Base-by-base conservation (phyloP, 2,797 vertebrate species). In the Phoeniculus purpureus region DNA sequence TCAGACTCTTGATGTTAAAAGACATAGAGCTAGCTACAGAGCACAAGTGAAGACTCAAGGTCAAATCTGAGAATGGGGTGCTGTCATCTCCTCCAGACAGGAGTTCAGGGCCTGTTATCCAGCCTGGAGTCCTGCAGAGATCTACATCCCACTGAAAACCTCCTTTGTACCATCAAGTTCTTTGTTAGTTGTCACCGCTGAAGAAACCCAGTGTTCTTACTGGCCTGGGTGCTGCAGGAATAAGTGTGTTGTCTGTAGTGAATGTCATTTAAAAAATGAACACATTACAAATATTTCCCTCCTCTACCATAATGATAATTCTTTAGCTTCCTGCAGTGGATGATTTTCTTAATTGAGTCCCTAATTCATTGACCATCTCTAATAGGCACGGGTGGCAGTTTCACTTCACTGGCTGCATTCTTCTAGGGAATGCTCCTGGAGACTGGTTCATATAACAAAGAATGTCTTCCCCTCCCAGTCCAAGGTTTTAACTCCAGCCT, bases 271-370 rank as follows among this genome's bases (percentile, higher is more conserved):
- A 21, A 85, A 83, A 88, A 93, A 88, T 61, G 79, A 90, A 82
- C 75, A 48, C 40, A 88, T 91, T 92, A 52, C 79, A 93, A 95
- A 87, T 74, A 37, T 93, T 96, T 96, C 90, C 92, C 94, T 95
- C 87, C 92, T 92, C 91, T 93, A 64, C 71, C 77, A 47, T 94
- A 91, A 95, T 87, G 78, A 74, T 88, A 83, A 92, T 94, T 90
- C 91, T 55, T 85, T 72, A 92, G 75, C 92, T 96, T 96, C 95
- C 89, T 95, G 91, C 72, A 88, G 75, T 85, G 72, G 83, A 96
- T 91, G 92, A 85, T 96, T 93, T 87, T 93, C 91, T 91, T 94
- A 96, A 96, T 91, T 95, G 87, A 94, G 95, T 95, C 95, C 83
- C 37, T 90, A 65, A 88, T 95, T 90, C 81, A 80, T 10, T 90